Percentiles rank a stretch among this genome's conserved stretches.
phyloP scores from a whole-genome alignment of 2,797 vertebrate genomes.

The Knipowitschia caucasica region DNA sequence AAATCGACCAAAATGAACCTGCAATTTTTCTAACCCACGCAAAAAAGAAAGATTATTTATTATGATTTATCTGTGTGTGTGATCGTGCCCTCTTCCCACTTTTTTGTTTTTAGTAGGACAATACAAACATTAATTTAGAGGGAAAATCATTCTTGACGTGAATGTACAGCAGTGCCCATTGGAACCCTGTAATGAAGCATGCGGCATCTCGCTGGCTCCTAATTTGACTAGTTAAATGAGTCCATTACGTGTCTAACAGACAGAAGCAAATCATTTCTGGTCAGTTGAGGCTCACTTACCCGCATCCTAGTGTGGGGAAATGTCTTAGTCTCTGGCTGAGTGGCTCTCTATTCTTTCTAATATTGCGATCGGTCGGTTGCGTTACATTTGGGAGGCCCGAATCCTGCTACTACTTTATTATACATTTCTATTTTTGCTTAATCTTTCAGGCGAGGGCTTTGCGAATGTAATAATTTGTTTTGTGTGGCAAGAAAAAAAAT shows the following conservation, averaged over 20 bases:
- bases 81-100: conserved; percentile 27
- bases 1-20: background rate
- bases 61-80: conserved; percentile 14
- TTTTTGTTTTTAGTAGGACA: conserved; percentile 71
- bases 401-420: background rate
- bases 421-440: conserved; percentile 7
- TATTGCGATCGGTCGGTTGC: conserved; percentile 26
- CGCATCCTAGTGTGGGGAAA: conserved; percentile 95
- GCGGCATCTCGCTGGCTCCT: conserved; percentile 97
- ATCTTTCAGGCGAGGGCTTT: background rate
- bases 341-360: conserved; percentile 77
- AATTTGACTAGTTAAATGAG: conserved; percentile 99
- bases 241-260: conserved; percentile 99
- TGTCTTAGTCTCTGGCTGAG: conserved; percentile 84
- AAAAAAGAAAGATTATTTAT: conserved; percentile 3
- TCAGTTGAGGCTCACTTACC: conserved; percentile 99
- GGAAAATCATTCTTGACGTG: conserved; percentile 98
- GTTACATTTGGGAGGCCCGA: conserved; percentile 21
- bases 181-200: conserved; percentile 99
- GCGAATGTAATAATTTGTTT: conserved; percentile 6
- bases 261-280: conserved; percentile 99
- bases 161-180: conserved; percentile 98
- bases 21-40: conserved; percentile 1
- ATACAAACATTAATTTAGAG: conserved; percentile 99
- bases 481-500: conserved; percentile 15